Evolutionary conservation across 2,797 vertebrate genomes (phyloP), one percentile per base, ranked within the genome.

Genomic region (Sebastes kiyomatsui): DNA sequence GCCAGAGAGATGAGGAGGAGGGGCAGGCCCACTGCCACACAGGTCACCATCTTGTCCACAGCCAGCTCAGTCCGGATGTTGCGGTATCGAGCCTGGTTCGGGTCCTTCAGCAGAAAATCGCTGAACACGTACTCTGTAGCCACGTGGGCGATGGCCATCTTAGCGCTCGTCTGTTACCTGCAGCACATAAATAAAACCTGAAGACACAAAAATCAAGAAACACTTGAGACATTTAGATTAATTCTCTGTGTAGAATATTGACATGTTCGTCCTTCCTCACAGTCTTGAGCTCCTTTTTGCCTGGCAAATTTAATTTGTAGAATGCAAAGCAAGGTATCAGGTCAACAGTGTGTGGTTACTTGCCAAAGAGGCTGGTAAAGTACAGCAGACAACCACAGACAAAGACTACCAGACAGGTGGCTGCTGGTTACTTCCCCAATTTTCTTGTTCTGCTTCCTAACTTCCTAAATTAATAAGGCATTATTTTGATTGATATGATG

Each of bases 101-200:
- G 96, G 28, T 99, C 98, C 93, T 98, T 98, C 84, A 98, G 94
- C 82, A 98, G 89, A 70, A 98, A 99, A 76, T 99, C 98, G 11
- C 97, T 96, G 94, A 99, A 99, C 16, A 99, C 95, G 20, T 98
- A 99, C 93, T 99, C 97, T 1, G 97, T 97, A 60, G 98, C 98
- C 73, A 97, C 96, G 74, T 97, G 96, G 0, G 98, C 97, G 84
- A 99, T 99, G 52, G 98, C 97, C 98, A 99, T 99, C 89, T 81
- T 73, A 7, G 14, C 2, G 7, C 58, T 82, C 32, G 12, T 58
- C 13, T 60, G n/a, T 75, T 11, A 55, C 28, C 61, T 25, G 42
- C 65, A 49, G 46, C 35, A 10, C 75, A 82, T 18, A 30, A 67
- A 75, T 0, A 42, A 59, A 30, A 70, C 20, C 86, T 90, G 80